Evolutionary conservation across 2,113 vertebrate species (phyloP).

Genomic region (Agapornis roseicollis): DNA sequence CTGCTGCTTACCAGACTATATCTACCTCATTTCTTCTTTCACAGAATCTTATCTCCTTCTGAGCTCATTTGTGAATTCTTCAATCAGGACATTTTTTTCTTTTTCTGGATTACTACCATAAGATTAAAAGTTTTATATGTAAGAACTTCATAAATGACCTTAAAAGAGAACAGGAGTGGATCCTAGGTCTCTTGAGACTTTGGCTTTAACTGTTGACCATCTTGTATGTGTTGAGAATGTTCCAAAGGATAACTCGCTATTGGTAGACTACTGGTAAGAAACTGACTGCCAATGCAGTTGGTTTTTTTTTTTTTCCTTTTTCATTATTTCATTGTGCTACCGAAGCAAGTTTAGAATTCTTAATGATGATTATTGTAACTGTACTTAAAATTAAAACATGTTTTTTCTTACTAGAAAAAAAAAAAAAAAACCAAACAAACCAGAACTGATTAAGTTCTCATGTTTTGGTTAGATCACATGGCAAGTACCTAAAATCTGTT

Average conservation of each 20-base stretch:
- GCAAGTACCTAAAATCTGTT: neutral
- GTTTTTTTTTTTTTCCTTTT: neutral
- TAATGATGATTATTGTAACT: neutral
- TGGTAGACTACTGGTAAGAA: neutral
- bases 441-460: neutral
- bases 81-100: neutral
- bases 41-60: neutral
- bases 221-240: neutral
- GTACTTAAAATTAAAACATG: neutral
- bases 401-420: neutral
- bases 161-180: neutral
- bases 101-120: neutral
- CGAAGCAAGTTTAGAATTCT: neutral
- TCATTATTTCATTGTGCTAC: neutral
- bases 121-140: neutral
- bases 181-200: neutral
- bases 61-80: neutral
- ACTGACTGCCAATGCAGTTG: neutral
- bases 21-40: neutral
- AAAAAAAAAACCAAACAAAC: neutral
- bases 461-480: neutral
- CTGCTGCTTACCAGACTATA: neutral
- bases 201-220: neutral
- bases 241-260: neutral
- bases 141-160: neutral